phyloP scores from a whole-genome alignment of 2,797 vertebrate species.

The Esox lucius region DNA sequence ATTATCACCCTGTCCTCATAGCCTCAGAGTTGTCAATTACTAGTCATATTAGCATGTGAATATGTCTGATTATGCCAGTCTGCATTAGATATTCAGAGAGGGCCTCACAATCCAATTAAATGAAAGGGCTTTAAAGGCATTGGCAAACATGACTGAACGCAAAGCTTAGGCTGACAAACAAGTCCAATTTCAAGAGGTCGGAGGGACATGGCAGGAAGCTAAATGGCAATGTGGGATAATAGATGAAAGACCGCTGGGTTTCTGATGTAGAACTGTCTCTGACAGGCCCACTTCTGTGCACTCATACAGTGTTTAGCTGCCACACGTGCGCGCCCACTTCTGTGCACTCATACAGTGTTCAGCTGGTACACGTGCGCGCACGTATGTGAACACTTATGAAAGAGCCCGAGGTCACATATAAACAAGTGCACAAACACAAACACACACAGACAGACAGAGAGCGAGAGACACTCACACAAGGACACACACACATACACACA shows the following conservation, averaged over 20 bases:
- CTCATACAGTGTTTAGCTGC: not conserved
- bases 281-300: too few relatives aligned
- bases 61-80: slow-evolving; percentile 72
- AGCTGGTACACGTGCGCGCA: not conserved
- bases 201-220: slow-evolving; percentile 71
- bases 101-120: slow-evolving; percentile 77
- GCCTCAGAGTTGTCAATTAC: slow-evolving; percentile 67
- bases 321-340: too few relatives aligned
- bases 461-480: too few relatives aligned
- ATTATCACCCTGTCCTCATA: slow-evolving; percentile 44
- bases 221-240: slow-evolving; percentile 73
- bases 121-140: slow-evolving; percentile 74
- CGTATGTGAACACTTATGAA: not conserved
- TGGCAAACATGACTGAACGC: slow-evolving; percentile 76
- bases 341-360: not conserved
- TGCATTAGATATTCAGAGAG: slow-evolving; percentile 72
- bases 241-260: slow-evolving; percentile 45
- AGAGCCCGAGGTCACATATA: not conserved
- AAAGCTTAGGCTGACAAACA: slow-evolving; percentile 78
- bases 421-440: not conserved
- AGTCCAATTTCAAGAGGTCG: slow-evolving; percentile 72
- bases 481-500: not conserved
- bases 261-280: not conserved
- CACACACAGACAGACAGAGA: rapidly evolving
- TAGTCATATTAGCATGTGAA: slow-evolving; percentile 69